Conservation (phyloP, 2,113 vertebrate species). For the Cochlearius cochlearius region DNA sequence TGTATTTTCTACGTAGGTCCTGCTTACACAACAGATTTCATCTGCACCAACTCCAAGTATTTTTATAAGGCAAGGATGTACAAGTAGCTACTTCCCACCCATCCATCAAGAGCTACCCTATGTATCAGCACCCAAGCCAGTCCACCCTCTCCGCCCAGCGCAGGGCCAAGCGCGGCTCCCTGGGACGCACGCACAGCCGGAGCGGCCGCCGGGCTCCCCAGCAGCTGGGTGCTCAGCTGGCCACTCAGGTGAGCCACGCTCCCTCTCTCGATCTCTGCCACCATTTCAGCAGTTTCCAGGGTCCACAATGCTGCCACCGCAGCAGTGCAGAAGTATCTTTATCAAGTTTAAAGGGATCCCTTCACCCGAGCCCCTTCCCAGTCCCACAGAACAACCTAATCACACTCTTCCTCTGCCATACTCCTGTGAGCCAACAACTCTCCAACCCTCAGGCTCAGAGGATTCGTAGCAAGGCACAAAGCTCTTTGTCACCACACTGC, state of each 20-base stretch:
- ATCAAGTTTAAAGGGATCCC: neutral
- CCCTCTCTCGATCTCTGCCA: neutral
- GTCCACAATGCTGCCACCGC: neutral
- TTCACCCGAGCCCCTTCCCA: neutral
- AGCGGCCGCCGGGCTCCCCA: too few species aligned
- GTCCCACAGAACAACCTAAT: neutral
- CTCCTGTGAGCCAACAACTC: neutral
- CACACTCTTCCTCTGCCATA: neutral
- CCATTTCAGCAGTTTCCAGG: neutral
- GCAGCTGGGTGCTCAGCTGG: neutral
- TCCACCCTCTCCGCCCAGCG: neutral
- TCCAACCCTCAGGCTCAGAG: neutral
- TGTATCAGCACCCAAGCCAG: neutral
- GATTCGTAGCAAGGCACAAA: neutral
- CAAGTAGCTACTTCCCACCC: neutral
- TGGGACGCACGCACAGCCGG: rapidly evolving
- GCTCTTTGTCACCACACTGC: neutral
- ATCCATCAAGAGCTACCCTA: neutral
- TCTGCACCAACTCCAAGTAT: neutral
- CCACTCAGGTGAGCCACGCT: neutral
- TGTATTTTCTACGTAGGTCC: neutral
- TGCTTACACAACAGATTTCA: neutral
- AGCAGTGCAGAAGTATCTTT: neutral
- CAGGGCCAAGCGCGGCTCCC: rapidly evolving
- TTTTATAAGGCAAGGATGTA: neutral